phyloP scores from a whole-genome alignment of 1,140 invertebrate species.

The Heliothis virescens region DNA sequence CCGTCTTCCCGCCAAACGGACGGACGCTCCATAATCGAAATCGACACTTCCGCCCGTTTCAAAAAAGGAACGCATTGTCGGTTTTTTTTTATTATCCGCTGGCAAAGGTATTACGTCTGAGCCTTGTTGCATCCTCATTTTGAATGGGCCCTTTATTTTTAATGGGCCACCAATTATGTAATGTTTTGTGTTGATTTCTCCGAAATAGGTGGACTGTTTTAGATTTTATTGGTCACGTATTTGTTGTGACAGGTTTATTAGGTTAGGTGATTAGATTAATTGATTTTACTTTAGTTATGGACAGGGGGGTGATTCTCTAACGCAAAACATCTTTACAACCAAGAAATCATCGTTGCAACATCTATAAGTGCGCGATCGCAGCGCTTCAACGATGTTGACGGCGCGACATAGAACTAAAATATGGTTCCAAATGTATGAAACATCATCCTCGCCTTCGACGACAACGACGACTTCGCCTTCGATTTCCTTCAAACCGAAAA shows the following conservation, averaged over 20 bases:
- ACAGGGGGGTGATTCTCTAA: too few species aligned
- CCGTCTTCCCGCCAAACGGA: constrained; percentile 74
- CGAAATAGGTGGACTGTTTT: constrained; percentile 11
- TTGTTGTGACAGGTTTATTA: constrained; percentile 1
- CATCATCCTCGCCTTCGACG: too few species aligned
- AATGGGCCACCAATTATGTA: constrained; percentile 18
- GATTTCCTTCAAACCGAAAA: too few species aligned
- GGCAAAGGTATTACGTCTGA: constrained; percentile 52
- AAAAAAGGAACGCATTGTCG: constrained; percentile 75
- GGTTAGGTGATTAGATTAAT: neutral
- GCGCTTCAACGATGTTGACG: too few species aligned
- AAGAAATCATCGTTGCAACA: too few species aligned
- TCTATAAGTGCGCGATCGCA: too few species aligned
- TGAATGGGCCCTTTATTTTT: constrained; percentile 40
- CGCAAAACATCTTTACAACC: too few species aligned
- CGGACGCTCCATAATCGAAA: constrained; percentile 81
- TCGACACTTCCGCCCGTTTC: constrained; percentile 76
- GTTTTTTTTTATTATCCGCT: constrained; percentile 58
- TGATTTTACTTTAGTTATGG: too few species aligned
- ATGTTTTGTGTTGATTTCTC: constrained; percentile 13
- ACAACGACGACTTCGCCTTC: too few species aligned
- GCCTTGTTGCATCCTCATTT: constrained; percentile 40
- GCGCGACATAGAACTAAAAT: too few species aligned
- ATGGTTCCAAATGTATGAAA: too few species aligned
- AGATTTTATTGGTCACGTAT: neutral